phyloP scores from a whole-genome alignment of 2,888 invertebrate genomes.

The Formica aserva region DNA sequence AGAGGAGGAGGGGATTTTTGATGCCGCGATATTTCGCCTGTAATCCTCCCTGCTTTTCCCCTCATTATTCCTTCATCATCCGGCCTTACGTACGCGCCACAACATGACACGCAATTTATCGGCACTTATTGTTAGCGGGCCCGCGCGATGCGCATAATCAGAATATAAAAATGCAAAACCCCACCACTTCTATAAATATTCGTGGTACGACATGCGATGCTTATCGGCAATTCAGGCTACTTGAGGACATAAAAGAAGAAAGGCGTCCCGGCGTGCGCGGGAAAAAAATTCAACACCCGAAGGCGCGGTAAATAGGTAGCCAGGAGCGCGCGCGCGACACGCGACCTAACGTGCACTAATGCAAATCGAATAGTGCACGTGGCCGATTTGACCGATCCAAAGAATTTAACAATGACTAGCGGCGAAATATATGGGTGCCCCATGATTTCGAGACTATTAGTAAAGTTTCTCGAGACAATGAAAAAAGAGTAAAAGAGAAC shows the following conservation, averaged over 20 bases:
- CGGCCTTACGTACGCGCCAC: conserved; percentile 11
- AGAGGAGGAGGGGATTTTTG: conserved; percentile 45
- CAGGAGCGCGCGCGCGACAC: conserved; percentile 58
- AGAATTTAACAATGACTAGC: not conserved
- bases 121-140: not conserved
- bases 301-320: conserved; percentile 62
- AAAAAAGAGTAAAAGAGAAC: no score
- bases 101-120: conserved; percentile 61
- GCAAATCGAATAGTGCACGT: conserved; percentile 70
- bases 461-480: not conserved
- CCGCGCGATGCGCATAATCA: conserved; percentile 46
- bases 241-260: conserved; percentile 57
- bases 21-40: conserved; percentile 61
- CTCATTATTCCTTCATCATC: not conserved
- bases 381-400: conserved; percentile 59
- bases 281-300: conserved; percentile 58
- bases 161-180: conserved; percentile 52
- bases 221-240: conserved; percentile 62
- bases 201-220: conserved; percentile 54
- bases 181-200: conserved; percentile 55
- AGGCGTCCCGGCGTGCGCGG: conserved; percentile 18
- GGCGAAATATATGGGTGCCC: not conserved
- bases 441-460: not conserved
- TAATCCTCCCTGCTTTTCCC: conserved; percentile 16
- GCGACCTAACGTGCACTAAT: conserved; percentile 71